Percentiles rank a stretch among this genome's conserved stretches.
These are phyloP conservation scores for Petrosia ficiformis DNA, from an alignment of 37 sponge, comb jelly and placozoan species.

Conservation along the genomic window DNA sequence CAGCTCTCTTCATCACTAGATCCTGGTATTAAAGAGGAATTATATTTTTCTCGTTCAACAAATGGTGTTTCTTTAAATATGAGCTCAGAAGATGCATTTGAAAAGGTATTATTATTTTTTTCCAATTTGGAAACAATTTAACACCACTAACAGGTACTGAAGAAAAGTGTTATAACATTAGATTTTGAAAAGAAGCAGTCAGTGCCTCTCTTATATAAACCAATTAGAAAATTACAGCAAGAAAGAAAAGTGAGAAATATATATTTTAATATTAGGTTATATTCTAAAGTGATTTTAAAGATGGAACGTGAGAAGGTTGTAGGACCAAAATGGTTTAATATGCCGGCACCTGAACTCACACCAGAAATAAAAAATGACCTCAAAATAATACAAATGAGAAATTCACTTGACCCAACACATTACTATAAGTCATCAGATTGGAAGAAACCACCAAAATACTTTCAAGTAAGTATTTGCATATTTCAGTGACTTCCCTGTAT, in stretches of 20 bases:
- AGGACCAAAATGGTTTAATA: slow-evolving; percentile 72
- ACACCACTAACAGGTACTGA: slow-evolving; percentile 59
- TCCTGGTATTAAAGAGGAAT: slow-evolving; percentile 10
- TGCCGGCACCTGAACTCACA: slow-evolving; percentile 68
- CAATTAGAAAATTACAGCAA: slow-evolving; percentile 28
- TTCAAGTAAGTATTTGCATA: slow-evolving; percentile 44
- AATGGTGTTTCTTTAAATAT: neutral
- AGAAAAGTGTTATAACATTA: slow-evolving; percentile 66
- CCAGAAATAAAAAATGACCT: slow-evolving; percentile 71
- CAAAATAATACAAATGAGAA: slow-evolving; percentile 61
- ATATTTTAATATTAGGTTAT: neutral
- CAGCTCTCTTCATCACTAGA: slow-evolving; percentile 16
- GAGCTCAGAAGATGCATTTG: neutral
- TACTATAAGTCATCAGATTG: slow-evolving; percentile 68
- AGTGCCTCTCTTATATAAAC: slow-evolving; percentile 42
- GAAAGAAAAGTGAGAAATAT: slow-evolving; percentile 36
- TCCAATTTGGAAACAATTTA: no score
- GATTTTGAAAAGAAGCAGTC: slow-evolving; percentile 64
- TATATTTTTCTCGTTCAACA: slow-evolving; percentile 8
- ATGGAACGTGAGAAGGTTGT: slow-evolving; percentile 40
- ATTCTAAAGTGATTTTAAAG: slow-evolving; percentile 15
- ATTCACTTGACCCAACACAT: slow-evolving; percentile 58
- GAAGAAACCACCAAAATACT: slow-evolving; percentile 69
- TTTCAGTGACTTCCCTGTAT: neutral
- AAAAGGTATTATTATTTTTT: no score